Evolutionary conservation across 2,113 vertebrate genomes (phyloP).

Genomic region (Hippolais icterina): DNA sequence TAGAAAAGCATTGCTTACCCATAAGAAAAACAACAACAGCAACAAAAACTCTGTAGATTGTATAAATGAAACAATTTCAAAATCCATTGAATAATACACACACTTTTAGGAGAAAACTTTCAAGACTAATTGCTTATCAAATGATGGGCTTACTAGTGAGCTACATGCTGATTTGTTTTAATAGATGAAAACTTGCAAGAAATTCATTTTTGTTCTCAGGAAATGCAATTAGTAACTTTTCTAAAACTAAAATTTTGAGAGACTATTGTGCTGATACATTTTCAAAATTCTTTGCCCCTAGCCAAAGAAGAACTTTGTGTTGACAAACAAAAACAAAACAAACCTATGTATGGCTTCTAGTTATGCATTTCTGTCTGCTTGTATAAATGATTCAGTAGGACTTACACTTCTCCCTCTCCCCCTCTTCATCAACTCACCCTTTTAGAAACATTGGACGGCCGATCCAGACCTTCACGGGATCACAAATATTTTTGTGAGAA

Average conservation of each 20-base stretch:
- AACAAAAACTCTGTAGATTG: neutral
- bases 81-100: neutral
- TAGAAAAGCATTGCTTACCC: neutral
- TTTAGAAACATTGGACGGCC: neutral
- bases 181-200: neutral
- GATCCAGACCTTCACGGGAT: neutral
- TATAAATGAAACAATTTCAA: neutral
- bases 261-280: neutral
- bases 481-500: neutral
- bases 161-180: neutral
- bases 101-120: neutral
- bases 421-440: rapidly evolving
- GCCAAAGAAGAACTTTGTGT: neutral
- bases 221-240: neutral
- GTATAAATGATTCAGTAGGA: neutral
- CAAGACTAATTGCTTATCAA: neutral
- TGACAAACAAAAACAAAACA: neutral
- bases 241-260: neutral
- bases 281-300: neutral
- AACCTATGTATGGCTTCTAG: neutral
- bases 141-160: neutral
- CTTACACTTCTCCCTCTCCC: neutral
- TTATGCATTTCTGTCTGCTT: neutral
- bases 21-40: neutral
- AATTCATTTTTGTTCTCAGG: neutral